Base-by-base conservation (phyloP, 1,140 invertebrate genomes). In the Ptiloglossa arizonensis region DNA sequence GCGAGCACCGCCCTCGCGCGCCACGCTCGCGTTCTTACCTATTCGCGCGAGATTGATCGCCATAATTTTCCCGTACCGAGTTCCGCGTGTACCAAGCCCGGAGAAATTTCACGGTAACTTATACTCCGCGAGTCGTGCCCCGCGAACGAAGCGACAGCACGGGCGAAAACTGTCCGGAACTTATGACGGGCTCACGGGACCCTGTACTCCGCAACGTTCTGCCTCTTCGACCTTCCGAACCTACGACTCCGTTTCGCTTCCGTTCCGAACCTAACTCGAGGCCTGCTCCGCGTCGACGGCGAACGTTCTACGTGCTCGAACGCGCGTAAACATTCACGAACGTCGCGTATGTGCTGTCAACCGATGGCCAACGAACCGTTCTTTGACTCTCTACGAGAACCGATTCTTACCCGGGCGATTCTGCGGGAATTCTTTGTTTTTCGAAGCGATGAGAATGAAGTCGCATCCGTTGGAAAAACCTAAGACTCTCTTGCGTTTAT, bases 1-100 rank as follows among this genome's bases (percentile, higher is more conserved):
- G 17, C 56, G 32, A 8, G 11, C 27, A 22, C 13, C 24, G 11
- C 5, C 56, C 2, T 41, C 9, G n/a, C n/a, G n/a, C 9, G 2
- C 15, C 41, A 5, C 27, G n/a, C 52, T 48, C 41, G 60, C 35
- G 27, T 60, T 62, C 56, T 71, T 71, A 50, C 52, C 52, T 29
- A 62, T 71, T 50, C 69, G 5, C 56, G 29, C 41, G 56, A 62
- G 69, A 71, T 71, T 62, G 69, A 71, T 60, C 68, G 38, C 38
- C 68, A 70, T 70, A 70, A 70, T 59, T 41, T 70, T 59, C 52
- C 41, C 35, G 32, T 11, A 6, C 22, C 6, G 24, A 15, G 15
- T 17, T 4, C 9, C 52, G 50, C 35, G 50, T 56, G 11, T 5
- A 35, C 8, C 5, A 2, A 11, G 35, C 27, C 4, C 17, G 15